Conservation (phyloP, 2,797 vertebrate species). For the Sylvilagus floridanus region DNA sequence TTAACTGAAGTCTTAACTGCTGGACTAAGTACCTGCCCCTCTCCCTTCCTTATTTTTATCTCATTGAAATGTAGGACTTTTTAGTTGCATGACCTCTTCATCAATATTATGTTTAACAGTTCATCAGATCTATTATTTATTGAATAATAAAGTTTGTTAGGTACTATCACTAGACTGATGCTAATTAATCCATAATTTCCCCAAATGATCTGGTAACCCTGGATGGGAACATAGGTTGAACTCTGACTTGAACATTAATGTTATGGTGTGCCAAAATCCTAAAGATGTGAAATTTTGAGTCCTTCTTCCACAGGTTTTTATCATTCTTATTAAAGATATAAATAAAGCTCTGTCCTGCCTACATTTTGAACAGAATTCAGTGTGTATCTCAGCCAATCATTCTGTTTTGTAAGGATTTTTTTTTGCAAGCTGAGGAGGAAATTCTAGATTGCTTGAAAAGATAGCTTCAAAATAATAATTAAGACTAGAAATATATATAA, state of each 20-base stretch:
- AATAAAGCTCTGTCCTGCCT: not conserved
- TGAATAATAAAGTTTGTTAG: not conserved
- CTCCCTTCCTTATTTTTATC: not conserved
- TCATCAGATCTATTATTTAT: not conserved
- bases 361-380: slow-evolving; percentile 45
- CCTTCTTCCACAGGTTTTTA: not conserved
- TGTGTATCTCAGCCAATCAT: not conserved
- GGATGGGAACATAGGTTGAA: not conserved
- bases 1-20: too few relatives aligned
- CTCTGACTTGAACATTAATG: not conserved
- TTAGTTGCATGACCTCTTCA: not conserved
- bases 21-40: too few relatives aligned
- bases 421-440: not conserved
- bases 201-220: not conserved
- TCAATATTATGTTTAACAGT: not conserved
- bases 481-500: not conserved
- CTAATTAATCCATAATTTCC: not conserved
- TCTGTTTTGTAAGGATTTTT: not conserved
- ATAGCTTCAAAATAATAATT: not conserved
- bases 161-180: not conserved
- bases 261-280: not conserved
- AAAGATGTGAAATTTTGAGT: not conserved
- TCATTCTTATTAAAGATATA: slow-evolving; percentile 2
- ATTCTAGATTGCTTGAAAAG: not conserved
- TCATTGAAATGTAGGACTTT: not conserved